These are phyloP conservation scores for Ferrisia virgata DNA, from an alignment of 2,888 invertebrate species.

Conservation along the genomic window DNA sequence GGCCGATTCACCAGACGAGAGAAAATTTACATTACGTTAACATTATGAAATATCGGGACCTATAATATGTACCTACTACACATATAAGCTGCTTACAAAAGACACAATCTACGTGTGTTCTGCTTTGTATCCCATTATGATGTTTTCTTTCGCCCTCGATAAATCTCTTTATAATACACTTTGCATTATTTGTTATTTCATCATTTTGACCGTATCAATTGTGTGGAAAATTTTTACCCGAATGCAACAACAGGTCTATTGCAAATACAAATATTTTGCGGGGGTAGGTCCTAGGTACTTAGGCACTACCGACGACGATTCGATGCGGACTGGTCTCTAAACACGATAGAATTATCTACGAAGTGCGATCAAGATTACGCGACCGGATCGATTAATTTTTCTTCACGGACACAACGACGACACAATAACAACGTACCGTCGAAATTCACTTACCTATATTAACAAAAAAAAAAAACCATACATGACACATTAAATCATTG, in stretches of 20 bases:
- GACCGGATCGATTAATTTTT: neutral
- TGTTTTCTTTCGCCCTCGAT: neutral
- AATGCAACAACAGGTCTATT: neutral
- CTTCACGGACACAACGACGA: neutral
- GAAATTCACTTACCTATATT: neutral
- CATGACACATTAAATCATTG: neutral
- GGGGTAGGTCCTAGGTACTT: no score
- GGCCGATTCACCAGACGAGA: no score
- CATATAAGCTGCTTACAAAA: constrained; percentile 28
- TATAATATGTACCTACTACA: neutral
- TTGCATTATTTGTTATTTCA: neutral
- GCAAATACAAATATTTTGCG: neutral
- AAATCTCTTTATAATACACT: neutral
- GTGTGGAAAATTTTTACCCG: constrained; percentile 32
- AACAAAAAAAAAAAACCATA: neutral
- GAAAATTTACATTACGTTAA: constrained; percentile 20
- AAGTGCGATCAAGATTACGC: neutral
- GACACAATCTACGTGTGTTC: neutral
- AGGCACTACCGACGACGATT: no score
- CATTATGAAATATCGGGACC: constrained; percentile 16
- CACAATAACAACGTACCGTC: neutral
- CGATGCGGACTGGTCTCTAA: no score
- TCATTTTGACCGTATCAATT: constrained; percentile 15
- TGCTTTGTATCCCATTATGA: neutral
- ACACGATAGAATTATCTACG: no score